Percentiles rank a stretch among this genome's conserved stretches.
phyloP scores from a whole-genome alignment of 2,113 vertebrate genomes.

The Murina feae region DNA sequence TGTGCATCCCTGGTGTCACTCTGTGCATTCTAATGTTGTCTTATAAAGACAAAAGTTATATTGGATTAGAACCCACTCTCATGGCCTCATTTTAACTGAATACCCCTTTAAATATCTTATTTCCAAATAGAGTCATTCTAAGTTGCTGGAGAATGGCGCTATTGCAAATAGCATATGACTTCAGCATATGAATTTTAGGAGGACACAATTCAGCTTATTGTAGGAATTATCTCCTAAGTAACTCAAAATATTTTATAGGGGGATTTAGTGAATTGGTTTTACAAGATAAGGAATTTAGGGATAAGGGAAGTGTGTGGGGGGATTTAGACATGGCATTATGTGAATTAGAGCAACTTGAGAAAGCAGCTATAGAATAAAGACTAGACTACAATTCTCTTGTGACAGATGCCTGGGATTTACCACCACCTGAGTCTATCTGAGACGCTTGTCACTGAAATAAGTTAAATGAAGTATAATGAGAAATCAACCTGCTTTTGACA shows the following conservation, averaged over 20 bases:
- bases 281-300: background rate
- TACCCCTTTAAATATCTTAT: background rate
- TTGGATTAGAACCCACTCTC: background rate
- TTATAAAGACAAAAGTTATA: background rate
- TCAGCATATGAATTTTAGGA: background rate
- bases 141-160: background rate
- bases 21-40: background rate
- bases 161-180: background rate
- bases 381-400: background rate
- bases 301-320: background rate
- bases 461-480: background rate
- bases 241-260: background rate
- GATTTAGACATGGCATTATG: background rate
- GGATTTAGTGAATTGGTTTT: constrained; percentile 16
- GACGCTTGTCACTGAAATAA: background rate
- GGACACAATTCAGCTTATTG: background rate
- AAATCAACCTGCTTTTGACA: background rate
- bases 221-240: background rate
- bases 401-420: background rate
- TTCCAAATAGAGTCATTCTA: background rate
- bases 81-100: background rate
- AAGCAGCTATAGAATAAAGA: background rate
- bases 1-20: background rate
- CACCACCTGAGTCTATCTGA: background rate
- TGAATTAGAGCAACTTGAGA: background rate